Base-by-base conservation (phyloP, 2,797 vertebrate species). In the Odontamblyopus lacepedii region DNA sequence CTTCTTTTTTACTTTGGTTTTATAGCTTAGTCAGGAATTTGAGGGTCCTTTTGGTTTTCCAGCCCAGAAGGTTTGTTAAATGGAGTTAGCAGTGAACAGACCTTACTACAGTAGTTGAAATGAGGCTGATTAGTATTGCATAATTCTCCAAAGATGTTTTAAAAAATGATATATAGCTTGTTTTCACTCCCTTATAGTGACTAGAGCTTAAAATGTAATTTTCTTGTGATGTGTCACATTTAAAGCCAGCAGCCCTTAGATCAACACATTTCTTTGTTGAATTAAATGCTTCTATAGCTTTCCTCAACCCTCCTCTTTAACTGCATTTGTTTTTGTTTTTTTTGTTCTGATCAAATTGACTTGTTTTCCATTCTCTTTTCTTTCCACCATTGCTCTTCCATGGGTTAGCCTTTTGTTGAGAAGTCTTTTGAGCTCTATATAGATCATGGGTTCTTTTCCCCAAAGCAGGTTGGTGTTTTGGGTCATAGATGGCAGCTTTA, bases 361-460 rank as follows among this genome's bases (percentile, higher is more conserved):
- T 81, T 77, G 44, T 72, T 75, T 73, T 79, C 60, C 63, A 75
- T 75, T 78, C 77, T 87, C 53, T 85, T 70, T 88, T 75, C 67
- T 81, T 86, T 84, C 71, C 76, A 70, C 82, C 81, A 83, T 83
- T 90, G 87, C 88, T 57, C 75, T 75, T 91, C 81, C 85, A 83
- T 61, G 84, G 93, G 82, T 92, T 93, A 96, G 94, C 93, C 92
- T 91, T 95, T 95, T 82, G 84, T 83, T 91, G 92, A 95, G 93
- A 95, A 93, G 91, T 93, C 95, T 83, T 97, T 95, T 90, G 95
- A 96, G 90, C 94, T 97, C 89, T 96, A 94, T 95, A 86, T 96
- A 89, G 95, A 96, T 94, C 95, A 88, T 87, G 95, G 96, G 93
- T 95, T 97, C 77, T 97, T 97, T 94, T 97, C 96, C 85, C 96